Evolutionary conservation across 2,113 vertebrate genomes (phyloP).

Genomic region (Sturnus vulgaris): DNA sequence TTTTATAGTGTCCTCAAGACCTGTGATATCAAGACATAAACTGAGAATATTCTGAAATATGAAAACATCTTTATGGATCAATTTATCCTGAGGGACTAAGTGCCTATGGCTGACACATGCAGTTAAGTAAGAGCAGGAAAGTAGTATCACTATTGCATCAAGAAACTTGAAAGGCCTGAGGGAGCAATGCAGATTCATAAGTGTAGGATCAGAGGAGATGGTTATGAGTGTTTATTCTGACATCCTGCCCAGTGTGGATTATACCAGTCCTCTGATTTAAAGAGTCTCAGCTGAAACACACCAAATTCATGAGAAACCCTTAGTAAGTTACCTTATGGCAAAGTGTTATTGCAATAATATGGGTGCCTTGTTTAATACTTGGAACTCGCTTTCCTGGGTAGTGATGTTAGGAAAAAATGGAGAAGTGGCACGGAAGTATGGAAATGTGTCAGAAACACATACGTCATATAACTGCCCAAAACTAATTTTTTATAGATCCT

Average conservation of each 20-base stretch:
- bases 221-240: background rate
- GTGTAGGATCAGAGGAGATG: background rate
- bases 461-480: background rate
- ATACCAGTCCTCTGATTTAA: background rate
- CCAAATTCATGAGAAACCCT: background rate
- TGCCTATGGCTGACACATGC: background rate
- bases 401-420: background rate
- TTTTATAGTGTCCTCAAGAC: background rate
- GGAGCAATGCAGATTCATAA: background rate
- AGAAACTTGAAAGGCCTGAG: background rate
- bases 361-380: background rate
- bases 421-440: background rate
- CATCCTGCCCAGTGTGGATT: background rate
- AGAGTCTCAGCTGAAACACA: background rate
- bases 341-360: background rate
- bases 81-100: background rate
- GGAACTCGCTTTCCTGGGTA: background rate
- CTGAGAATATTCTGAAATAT: background rate
- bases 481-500: background rate
- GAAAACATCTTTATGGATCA: conserved; percentile 1
- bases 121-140: background rate
- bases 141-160: background rate
- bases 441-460: background rate
- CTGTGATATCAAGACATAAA: conserved; percentile 5
- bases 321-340: background rate